Percentiles rank a stretch among this genome's conserved stretches.
phyloP scores from a whole-genome alignment of 2,113 vertebrate genomes.

The Peromyscus californicus region DNA sequence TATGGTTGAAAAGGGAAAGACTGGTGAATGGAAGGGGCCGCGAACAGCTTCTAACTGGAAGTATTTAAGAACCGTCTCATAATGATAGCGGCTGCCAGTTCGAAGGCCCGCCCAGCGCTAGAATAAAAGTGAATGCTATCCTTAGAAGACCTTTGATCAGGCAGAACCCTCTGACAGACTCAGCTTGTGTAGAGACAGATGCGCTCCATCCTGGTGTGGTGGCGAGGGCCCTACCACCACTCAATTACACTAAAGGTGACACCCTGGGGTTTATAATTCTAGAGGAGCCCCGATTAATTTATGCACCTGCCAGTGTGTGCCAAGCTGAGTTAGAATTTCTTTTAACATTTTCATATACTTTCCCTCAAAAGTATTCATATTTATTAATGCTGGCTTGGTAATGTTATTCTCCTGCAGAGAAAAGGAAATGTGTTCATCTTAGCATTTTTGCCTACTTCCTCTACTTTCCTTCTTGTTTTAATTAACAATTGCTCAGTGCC shows the following conservation, averaged over 20 bases:
- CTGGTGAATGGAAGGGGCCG: not conserved
- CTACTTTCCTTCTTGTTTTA: slow-evolving; percentile 83
- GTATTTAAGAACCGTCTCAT: slow-evolving; percentile 48
- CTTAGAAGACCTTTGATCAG: slow-evolving; percentile 74
- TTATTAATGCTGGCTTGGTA: slow-evolving; percentile 80
- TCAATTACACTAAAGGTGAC: slow-evolving; percentile 75
- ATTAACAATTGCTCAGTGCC: slow-evolving; percentile 84
- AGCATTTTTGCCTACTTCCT: slow-evolving; percentile 73
- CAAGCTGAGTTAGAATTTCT: slow-evolving; percentile 57
- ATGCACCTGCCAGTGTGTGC: slow-evolving; percentile 73
- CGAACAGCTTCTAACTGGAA: not conserved
- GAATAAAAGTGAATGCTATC: slow-evolving; percentile 71
- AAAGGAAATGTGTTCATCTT: slow-evolving; percentile 74
- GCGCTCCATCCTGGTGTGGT: not conserved
- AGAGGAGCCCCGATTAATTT: slow-evolving; percentile 72
- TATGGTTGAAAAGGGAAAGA: slow-evolving; percentile 36
- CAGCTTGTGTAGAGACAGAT: not conserved
- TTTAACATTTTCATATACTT: slow-evolving; percentile 70
- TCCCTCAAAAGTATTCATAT: slow-evolving; percentile 72
- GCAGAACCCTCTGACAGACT: slow-evolving; percentile 1
- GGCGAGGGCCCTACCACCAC: slow-evolving; percentile 4
- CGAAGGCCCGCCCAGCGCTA: not conserved
- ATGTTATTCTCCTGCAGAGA: slow-evolving; percentile 71
- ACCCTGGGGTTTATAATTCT: slow-evolving; percentile 58
- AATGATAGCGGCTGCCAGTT: not conserved